Percentiles rank a stretch among this genome's conserved stretches.
Evolutionary conservation across 2,797 vertebrate species (phyloP).

Genomic region (Danio choprae): DNA sequence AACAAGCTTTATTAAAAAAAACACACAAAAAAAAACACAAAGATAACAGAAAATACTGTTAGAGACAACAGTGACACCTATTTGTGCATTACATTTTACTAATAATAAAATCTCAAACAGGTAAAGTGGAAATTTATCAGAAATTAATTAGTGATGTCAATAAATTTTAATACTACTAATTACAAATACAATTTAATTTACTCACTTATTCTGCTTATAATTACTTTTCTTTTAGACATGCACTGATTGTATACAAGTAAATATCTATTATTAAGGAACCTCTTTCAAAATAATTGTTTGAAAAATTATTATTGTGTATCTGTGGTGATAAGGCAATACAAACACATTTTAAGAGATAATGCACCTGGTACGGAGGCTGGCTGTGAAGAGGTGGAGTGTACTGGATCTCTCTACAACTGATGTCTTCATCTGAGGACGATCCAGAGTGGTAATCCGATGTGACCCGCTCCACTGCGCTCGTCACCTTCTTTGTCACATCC

Average conservation of each 20-base stretch:
- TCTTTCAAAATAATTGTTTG: background rate
- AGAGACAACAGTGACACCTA: background rate
- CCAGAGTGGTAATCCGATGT: constrained; percentile 83
- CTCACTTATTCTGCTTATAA: too few relatives aligned
- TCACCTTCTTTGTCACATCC: constrained; percentile 75
- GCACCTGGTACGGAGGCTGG: constrained; percentile 65
- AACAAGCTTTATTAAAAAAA: constrained; percentile 57
- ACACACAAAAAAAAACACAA: background rate
- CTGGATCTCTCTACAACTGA: constrained; percentile 49
- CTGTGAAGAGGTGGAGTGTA: constrained; percentile 49
- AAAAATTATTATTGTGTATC: background rate
- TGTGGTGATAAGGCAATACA: background rate
- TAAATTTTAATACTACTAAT: too few relatives aligned
- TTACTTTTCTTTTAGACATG: too few relatives aligned
- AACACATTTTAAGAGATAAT: background rate
- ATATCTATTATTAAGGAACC: background rate
- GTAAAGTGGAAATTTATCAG: too few relatives aligned
- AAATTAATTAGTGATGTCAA: too few relatives aligned
- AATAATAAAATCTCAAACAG: too few relatives aligned
- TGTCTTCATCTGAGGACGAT: constrained; percentile 81
- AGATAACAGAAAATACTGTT: background rate
- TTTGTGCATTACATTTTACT: background rate
- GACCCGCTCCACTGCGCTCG: constrained; percentile 77
- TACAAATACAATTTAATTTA: too few relatives aligned
- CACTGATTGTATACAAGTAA: too few relatives aligned